Base-by-base conservation (phyloP, 1,140 invertebrate species). In the Sycophila sp. region DNA sequence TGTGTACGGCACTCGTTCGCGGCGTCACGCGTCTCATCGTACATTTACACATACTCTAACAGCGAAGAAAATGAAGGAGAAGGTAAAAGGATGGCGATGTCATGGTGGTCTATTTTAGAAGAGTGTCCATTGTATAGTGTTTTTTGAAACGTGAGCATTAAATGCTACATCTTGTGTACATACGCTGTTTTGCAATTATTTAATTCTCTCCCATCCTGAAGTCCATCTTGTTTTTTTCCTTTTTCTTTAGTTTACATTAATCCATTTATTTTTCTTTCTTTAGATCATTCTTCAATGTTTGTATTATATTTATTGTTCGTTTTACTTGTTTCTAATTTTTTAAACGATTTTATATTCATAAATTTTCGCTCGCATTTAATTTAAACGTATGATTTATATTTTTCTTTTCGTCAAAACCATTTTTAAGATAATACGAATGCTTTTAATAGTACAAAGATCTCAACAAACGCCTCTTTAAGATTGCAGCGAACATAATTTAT, bases 101-200 rank as follows among this genome's bases (percentile, higher is more conserved):
- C 81, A 81, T 79, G 81, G 77, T 84, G 83, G 81, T 85, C 82
- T 84, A 83, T 84, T 83, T 85, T 85, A 85, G 83, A 85, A 71
- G 80, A 84, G 81, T 84, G 87, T 88, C 87, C 87, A 88, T 87
- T 89, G 88, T 88, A 88, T 88, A 88, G 87, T 88, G 87, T 88
- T 89, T 88, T 89, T 89, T 88, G 87, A 88, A 89, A 88, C 87
- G 86, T 88, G 84, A 88, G 88, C 88, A 89, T 88, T 89, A 89
- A 89, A 89, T 89, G 88, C 88, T 88, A 87, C 87, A 88, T 88
- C 87, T 89, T 89, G 88, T 89, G 88, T 88, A 89, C 69, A 80
- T 74, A 78, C 71, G 76, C 66, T 75, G 79, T 81, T 79, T 77
- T 71, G 56, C 66, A 76, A 77, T 80, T 77, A 79, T 79, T 81